Evolutionary conservation across 2,797 vertebrate species (phyloP).

Genomic region (Lepilemur septentrionalis): DNA sequence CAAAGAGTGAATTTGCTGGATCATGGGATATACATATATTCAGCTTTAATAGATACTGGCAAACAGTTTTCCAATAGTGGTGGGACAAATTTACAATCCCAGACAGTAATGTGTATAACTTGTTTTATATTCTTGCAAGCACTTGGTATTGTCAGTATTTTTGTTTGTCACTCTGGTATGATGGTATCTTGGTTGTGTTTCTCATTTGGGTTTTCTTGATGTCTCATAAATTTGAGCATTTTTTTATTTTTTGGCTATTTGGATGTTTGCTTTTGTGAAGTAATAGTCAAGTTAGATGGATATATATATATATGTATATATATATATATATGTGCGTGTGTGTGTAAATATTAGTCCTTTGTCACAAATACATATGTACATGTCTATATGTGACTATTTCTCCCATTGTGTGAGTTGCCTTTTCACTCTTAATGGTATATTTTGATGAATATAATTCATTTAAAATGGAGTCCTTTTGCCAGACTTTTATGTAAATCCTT

Average conservation of each 20-base stretch:
- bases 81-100: background rate
- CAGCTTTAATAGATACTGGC: background rate
- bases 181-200: background rate
- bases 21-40: background rate
- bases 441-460: background rate
- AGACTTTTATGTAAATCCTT: background rate
- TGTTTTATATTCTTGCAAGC: background rate
- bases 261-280: background rate
- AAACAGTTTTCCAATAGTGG: background rate
- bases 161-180: background rate
- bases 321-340: background rate
- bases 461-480: background rate
- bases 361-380: background rate
- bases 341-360: background rate
- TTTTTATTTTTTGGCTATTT: background rate
- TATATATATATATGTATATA: background rate
- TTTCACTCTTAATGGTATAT: background rate
- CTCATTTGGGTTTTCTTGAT: background rate
- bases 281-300: background rate
- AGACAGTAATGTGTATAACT: background rate
- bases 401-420: background rate
- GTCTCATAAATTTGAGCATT: background rate
- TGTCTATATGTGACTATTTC: background rate
- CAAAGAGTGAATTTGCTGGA: background rate
- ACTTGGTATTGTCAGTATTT: background rate